These are phyloP conservation scores for Bubo scandiacus DNA, from an alignment of 2,113 vertebrate species.

Conservation along the genomic window DNA sequence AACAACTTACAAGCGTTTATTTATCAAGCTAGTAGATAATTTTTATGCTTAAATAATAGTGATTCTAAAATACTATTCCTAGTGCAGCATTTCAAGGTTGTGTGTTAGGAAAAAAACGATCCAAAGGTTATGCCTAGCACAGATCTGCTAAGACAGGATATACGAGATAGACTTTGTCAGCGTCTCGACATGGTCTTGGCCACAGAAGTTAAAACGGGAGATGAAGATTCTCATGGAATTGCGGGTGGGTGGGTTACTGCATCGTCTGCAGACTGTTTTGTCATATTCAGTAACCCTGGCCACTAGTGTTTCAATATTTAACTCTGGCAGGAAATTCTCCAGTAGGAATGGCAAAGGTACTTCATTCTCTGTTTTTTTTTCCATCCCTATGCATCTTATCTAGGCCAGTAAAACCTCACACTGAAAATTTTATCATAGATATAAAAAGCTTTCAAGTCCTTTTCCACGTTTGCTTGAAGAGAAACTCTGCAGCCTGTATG, in stretches of 20 bases:
- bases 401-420: background rate
- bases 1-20: background rate
- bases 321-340: background rate
- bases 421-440: background rate
- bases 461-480: background rate
- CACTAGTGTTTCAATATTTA: background rate
- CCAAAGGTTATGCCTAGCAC: background rate
- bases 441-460: background rate
- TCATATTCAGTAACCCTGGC: background rate
- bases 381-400: background rate
- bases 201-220: background rate
- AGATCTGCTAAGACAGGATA: background rate
- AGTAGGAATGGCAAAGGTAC: background rate
- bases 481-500: background rate
- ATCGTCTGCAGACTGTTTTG: background rate
- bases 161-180: background rate
- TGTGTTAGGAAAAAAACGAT: background rate
- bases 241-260: background rate
- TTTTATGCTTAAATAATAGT: background rate
- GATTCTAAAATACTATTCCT: background rate
- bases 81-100: background rate
- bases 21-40: background rate
- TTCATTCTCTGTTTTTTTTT: background rate
- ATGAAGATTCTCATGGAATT: background rate
- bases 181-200: background rate